Evolutionary conservation across 2,888 invertebrate genomes (phyloP), one percentile per base, ranked within the genome.

Genomic region (Meiosimyza platycephala): DNA sequence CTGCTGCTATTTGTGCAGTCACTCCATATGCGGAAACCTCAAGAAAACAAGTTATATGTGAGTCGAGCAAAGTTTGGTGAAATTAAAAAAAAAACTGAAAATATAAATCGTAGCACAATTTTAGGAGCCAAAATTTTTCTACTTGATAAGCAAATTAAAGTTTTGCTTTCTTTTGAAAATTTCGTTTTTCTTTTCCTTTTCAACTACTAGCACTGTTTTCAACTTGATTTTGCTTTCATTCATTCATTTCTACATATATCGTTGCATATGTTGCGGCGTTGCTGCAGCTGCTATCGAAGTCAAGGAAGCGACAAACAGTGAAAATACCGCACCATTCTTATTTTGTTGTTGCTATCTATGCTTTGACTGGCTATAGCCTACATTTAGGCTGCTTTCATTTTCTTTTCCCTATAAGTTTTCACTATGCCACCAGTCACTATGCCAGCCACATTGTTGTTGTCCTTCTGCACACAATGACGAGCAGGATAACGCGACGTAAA

Each of bases 221-320:
- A 64, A 64, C 64, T 64, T 51, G 64, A 64, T 64, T 64, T 64
- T 64, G 50, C 64, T 64, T 64, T 64, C 64, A 64, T 64, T 48
- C 64, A 64, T 50, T 15, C 51, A 16, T 9, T 40, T 9, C 5
- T 40, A 40, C 40, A 40, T 40, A 40, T 7, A 40, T 40, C 40
- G 40, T 40, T 40, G 40, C 40, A 40, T 40, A 40, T 40, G 40
- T 40, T 40, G 9, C 40, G 40, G 40, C 40, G 40, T 9, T 40
- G 40, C 40, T 28, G 18, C 18, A 13, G 57, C 40, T 40, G 40
- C 40, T 28, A 28, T 57, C 28, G 57, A 57, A 57, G 57, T 57
- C 57, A 57, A 57, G 57, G 57, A 57, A 57, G 57, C 57, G 57
- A 40, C 40, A 40, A 40, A 40, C 22, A 57, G 11, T 57, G 57